A percentile compares a stretch with the other conserved stretches of the same genome.
phyloP scores from a whole-genome alignment of 2,888 invertebrate genomes.

The Eupeodes latifasciatus region DNA sequence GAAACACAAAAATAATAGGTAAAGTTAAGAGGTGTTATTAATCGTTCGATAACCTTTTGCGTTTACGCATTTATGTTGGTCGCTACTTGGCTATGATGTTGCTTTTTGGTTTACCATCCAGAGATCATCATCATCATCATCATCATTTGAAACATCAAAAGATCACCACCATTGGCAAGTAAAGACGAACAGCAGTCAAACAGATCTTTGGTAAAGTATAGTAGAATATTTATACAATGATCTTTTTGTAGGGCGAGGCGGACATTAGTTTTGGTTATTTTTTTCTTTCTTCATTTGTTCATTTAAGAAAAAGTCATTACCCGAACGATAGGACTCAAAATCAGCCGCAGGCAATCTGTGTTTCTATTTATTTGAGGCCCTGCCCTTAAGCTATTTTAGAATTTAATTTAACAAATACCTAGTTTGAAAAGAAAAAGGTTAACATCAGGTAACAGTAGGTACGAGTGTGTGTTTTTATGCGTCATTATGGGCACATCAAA shows the following conservation, averaged over 20 bases:
- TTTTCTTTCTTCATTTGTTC: slow-evolving; percentile 20
- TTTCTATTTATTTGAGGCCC: slow-evolving; percentile 65
- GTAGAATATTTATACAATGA: slow-evolving; percentile 6
- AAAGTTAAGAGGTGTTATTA: slow-evolving; percentile 76
- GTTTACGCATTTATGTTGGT: slow-evolving; percentile 75
- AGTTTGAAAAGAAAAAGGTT: background rate
- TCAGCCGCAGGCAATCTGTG: slow-evolving; percentile 70
- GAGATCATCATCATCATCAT: slow-evolving; percentile 62
- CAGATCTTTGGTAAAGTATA: slow-evolving; percentile 11
- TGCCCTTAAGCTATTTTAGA: slow-evolving; percentile 65
- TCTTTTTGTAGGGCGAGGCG: slow-evolving; percentile 59
- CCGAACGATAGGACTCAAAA: slow-evolving; percentile 60
- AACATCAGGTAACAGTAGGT: slow-evolving; percentile 66
- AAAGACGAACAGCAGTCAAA: slow-evolving; percentile 45
- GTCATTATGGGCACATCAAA: slow-evolving; percentile 47
- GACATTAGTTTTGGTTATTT: slow-evolving; percentile 64
- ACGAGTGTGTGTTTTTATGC: slow-evolving; percentile 54
- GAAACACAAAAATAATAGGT: slow-evolving; percentile 68
- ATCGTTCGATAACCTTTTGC: slow-evolving; percentile 77
- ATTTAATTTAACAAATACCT: slow-evolving; percentile 43
- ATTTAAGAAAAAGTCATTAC: slow-evolving; percentile 70
- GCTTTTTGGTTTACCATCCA: slow-evolving; percentile 29
- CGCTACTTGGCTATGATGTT: slow-evolving; percentile 63
- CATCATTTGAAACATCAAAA: slow-evolving; percentile 8
- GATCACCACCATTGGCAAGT: slow-evolving; percentile 57